These are phyloP conservation scores for Propithecus deckenii DNA, from an alignment of 2,797 vertebrate species.

Conservation along the genomic window DNA sequence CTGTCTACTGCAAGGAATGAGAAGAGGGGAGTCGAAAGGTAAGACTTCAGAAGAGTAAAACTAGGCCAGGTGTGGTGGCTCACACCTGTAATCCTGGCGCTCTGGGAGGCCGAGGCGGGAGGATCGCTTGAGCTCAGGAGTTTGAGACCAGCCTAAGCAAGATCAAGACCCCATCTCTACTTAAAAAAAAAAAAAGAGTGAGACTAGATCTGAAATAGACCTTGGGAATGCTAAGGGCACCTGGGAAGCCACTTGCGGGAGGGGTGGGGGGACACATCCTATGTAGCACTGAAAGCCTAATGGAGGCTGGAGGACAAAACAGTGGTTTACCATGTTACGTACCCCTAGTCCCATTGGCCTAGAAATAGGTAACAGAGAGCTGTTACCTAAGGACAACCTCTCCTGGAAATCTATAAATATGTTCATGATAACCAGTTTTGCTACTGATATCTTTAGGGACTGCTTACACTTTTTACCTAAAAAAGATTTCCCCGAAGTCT, in stretches of 20 bases:
- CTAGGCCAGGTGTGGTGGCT: too few species aligned
- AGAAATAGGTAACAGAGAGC: neutral
- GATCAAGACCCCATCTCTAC: too few species aligned
- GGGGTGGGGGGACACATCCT: neutral
- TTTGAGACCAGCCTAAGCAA: too few species aligned
- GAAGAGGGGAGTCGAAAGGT: neutral
- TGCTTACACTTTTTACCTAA: neutral
- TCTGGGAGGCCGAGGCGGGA: too few species aligned
- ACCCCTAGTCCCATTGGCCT: neutral
- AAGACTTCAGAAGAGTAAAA: neutral
- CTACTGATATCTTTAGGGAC: neutral
- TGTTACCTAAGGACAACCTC: neutral
- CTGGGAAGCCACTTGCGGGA: too few species aligned
- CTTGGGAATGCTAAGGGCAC: too few species aligned
- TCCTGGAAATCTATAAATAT: neutral
- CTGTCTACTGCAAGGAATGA: neutral
- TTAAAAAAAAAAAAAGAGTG: neutral
- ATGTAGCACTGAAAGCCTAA: neutral
- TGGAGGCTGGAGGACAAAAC: neutral
- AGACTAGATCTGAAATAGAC: neutral
- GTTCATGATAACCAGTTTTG: neutral
- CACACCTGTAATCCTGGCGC: too few species aligned
- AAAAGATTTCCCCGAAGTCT: neutral
- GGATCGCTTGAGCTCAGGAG: too few species aligned
- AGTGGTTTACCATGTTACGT: accelerated